A percentile compares a stretch with the other conserved stretches of the same genome.
phyloP scores from a whole-genome alignment of 2,113 vertebrate species.

The Perccottus glenii region DNA sequence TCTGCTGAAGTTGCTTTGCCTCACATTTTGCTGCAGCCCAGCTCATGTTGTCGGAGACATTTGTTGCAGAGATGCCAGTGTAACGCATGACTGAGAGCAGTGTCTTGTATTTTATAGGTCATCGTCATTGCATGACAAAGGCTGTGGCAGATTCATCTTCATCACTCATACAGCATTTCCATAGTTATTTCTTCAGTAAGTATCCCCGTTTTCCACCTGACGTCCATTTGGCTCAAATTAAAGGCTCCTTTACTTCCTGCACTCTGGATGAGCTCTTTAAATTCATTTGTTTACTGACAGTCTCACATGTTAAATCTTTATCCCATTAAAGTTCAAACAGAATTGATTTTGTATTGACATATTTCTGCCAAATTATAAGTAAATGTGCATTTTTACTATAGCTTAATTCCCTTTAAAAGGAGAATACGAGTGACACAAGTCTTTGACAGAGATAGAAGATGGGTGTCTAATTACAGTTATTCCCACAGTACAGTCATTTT shows the following conservation, averaged over 20 bases:
- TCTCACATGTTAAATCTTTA: slow-evolving; percentile 27
- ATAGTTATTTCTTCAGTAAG: slow-evolving; percentile 90
- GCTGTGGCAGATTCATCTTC: slow-evolving; percentile 89
- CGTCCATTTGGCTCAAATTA: slow-evolving; percentile 31
- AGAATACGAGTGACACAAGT: too few relatives aligned
- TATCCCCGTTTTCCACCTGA: slow-evolving; percentile 70
- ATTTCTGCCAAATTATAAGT: background rate
- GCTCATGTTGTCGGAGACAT: slow-evolving; percentile 13
- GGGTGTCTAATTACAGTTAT: too few relatives aligned
- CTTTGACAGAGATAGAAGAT: too few relatives aligned
- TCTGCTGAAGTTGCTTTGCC: slow-evolving; percentile 42
- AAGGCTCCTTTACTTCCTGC: background rate
- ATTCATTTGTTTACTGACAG: slow-evolving; percentile 60
- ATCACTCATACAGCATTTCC: slow-evolving; percentile 86
- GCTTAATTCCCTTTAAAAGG: too few relatives aligned
- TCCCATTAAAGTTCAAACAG: background rate
- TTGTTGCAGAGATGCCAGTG: slow-evolving; percentile 50
- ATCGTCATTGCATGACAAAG: slow-evolving; percentile 94
- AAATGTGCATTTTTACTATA: background rate
- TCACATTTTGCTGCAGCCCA: slow-evolving; percentile 5
- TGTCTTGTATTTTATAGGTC: slow-evolving; percentile 97
- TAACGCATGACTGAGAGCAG: slow-evolving; percentile 82
- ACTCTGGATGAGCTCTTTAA: slow-evolving; percentile 1
- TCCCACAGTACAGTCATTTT: too few relatives aligned
- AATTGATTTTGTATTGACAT: background rate